Evolutionary conservation across 2,888 invertebrate genomes (phyloP).

Genomic region (Dryocosmus kuriphilus): DNA sequence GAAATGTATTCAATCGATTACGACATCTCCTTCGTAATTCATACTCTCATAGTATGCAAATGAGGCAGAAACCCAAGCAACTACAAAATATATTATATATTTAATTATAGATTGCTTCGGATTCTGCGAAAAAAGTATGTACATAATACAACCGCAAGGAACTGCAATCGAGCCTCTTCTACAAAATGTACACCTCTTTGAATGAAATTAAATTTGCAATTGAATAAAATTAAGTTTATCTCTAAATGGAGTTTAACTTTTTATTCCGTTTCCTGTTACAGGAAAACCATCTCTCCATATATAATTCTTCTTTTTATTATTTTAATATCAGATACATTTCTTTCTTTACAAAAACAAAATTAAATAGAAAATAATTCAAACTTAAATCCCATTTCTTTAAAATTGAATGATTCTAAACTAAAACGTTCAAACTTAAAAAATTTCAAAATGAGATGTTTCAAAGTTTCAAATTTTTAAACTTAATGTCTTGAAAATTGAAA

Average conservation of each 20-base stretch:
- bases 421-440: no score
- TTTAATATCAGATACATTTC: no score
- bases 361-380: no score
- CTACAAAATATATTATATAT: conserved; percentile 13
- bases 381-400: no score
- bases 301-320: no score
- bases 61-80: conserved; percentile 7
- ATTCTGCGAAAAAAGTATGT: conserved; percentile 10
- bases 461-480: no score
- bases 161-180: neutral
- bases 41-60: conserved; percentile 35
- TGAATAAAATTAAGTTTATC: neutral
- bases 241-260: neutral
- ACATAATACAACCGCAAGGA: neutral
- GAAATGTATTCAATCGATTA: conserved; percentile 36
- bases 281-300: neutral
- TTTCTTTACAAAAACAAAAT: no score
- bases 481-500: no score
- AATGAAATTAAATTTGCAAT: neutral
- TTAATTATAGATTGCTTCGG: conserved; percentile 24
- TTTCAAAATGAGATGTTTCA: no score
- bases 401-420: no score
- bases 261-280: neutral
- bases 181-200: neutral
- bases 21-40: conserved; percentile 29